Base-by-base conservation (phyloP, 2,797 vertebrate genomes). In the Phataginus tetradactyla region DNA sequence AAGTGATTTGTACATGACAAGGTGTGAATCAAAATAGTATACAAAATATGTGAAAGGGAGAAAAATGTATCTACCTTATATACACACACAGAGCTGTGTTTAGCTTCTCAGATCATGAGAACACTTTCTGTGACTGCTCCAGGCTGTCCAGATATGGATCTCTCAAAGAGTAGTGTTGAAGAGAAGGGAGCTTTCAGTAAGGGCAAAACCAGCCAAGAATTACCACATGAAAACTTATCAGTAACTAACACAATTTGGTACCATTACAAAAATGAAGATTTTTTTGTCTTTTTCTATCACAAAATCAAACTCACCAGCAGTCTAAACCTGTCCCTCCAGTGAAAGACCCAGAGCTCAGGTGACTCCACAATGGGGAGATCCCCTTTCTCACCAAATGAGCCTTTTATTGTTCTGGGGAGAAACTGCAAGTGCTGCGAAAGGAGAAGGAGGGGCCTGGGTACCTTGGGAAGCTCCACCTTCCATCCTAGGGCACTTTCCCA, bases 171-270 rank as follows among this genome's bases (percentile, higher is more conserved):
- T 1, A 68, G 23, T 55, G 51, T 55, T 64, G 53, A 92, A 75
- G 34, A 23, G 12, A 92, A 96, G 14, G 83, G 21, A 91, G 20
- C 14, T 96, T 94, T 95, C 69, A 77, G 53, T 8, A 61, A 91
- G 29, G 42, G 15, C 71, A 88, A 95, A 96, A 57, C 6, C 79
- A 93, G 90, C 59, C 45, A 90, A 96, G 77, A 80, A n/a, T 63
- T 92, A 29, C 66, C 66, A 66, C 61, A n/a, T 86, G 79, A 95
- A 95, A 91, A 72, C 34, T 39, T 42, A 71, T 45, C 57, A 57
- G n/a, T 61, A 74, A 91, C 13, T 23, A 77, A 64, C 34, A 69
- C 42, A 72, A 49, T 21, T 7, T 95, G 88, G 37, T 69, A 68
- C 39, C 42, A 39, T 27, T 68, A 57, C 71, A 91, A 49, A 93